phyloP scores from a whole-genome alignment of 37 sponge, comb jelly and placozoan species.

The Aphrocallistes beatrix region DNA sequence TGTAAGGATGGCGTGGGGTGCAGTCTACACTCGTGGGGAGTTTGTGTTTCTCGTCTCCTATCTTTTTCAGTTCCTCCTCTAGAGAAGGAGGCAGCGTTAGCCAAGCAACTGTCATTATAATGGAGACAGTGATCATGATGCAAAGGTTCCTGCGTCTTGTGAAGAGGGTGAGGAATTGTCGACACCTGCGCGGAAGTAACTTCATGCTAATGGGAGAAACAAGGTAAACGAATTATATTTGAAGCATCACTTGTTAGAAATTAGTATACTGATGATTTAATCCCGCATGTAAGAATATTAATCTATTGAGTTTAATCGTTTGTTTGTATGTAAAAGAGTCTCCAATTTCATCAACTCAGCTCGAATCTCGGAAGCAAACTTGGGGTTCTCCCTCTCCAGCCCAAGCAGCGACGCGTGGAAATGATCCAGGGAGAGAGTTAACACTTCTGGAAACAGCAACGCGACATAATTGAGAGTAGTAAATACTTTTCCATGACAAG shows the following conservation, averaged over 20 bases:
- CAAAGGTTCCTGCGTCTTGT: background rate
- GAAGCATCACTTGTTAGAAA: no score
- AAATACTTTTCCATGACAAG: background rate
- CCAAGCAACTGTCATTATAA: background rate
- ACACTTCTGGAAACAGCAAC: background rate
- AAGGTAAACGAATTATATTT: background rate
- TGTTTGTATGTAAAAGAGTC: background rate
- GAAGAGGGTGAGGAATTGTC: background rate
- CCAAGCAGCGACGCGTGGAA: background rate
- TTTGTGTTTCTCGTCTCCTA: background rate
- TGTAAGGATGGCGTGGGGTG: background rate
- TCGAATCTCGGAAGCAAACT: background rate
- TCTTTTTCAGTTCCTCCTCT: background rate
- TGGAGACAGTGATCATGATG: background rate
- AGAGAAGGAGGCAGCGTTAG: background rate
- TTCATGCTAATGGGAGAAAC: background rate
- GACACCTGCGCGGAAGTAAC: background rate
- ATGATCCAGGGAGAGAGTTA: background rate
- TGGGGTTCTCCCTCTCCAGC: background rate
- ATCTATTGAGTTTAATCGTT: no score
- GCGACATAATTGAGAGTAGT: background rate
- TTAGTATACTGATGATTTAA: no score
- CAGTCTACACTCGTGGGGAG: background rate
- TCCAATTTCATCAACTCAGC: background rate
- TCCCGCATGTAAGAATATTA: no score